These are phyloP conservation scores for Sebastes hubbsi DNA, from an alignment of 2,797 vertebrate genomes.

Conservation along the genomic window DNA sequence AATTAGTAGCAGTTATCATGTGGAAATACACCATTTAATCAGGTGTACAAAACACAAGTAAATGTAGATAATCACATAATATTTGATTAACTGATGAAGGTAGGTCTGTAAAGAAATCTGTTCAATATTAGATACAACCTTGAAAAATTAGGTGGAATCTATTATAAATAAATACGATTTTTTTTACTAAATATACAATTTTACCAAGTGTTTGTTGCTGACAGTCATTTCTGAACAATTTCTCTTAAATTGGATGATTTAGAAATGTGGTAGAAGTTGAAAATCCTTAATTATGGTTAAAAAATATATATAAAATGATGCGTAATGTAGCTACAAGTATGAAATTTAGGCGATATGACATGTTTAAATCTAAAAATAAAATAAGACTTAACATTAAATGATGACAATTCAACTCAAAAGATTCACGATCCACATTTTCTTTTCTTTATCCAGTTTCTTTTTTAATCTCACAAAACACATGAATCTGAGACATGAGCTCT, in stretches of 20 bases:
- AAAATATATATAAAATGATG: neutral
- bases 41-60: neutral
- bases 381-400: neutral
- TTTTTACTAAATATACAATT: neutral
- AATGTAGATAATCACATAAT: neutral
- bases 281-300: neutral
- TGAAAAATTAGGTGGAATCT: neutral
- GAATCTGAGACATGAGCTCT: slow-evolving; percentile 71
- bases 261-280: neutral
- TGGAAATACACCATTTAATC: neutral
- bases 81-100: neutral
- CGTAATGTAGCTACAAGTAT: neutral
- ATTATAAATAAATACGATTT: neutral
- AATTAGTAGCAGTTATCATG: too few species aligned
- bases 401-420: neutral
- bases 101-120: neutral
- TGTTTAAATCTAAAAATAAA: neutral
- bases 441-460: slow-evolving; percentile 64
- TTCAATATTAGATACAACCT: neutral
- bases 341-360: neutral
- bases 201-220: neutral
- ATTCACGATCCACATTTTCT: neutral
- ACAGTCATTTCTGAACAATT: neutral
- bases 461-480: slow-evolving; percentile 87
- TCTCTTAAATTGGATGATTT: neutral